Percentiles rank a stretch among this genome's conserved stretches.
Conservation (phyloP, 2,113 vertebrate species). For the Polypterus senegalus region DNA sequence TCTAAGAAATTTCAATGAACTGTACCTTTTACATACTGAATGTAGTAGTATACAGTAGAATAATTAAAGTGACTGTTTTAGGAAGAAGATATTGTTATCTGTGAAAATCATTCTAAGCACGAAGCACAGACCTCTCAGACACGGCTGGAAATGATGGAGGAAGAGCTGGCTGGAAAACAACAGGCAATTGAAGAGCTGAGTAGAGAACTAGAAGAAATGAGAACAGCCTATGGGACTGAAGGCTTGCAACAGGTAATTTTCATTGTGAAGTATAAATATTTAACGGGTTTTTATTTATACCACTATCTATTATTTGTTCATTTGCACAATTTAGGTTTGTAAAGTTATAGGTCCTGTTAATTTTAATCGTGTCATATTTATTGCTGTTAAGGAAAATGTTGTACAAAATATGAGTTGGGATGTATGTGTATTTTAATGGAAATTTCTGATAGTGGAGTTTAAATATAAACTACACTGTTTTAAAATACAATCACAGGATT, state of each 20-base stretch:
- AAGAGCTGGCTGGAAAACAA: conserved; percentile 63
- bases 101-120: conserved; percentile 47
- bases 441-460: no score
- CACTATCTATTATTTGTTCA: no score
- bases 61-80: conserved; percentile 50
- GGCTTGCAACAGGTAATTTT: conserved; percentile 76
- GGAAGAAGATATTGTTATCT: conserved; percentile 68
- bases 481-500: no score
- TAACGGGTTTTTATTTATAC: no score
- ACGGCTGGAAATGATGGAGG: conserved; percentile 60
- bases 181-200: conserved; percentile 71
- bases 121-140: conserved; percentile 37
- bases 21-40: neutral
- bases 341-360: no score
- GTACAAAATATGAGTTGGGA: no score
- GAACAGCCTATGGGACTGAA: conserved; percentile 66
- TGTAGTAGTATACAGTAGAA: conserved; percentile 12
- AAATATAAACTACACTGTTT: no score
- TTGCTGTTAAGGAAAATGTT: no score
- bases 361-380: no score
- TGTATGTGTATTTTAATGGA: no score
- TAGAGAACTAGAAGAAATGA: conserved; percentile 74
- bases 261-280: no score
- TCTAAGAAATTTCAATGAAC: neutral
- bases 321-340: no score